Conservation (phyloP, 1,140 invertebrate genomes). For the Centruroides vittatus region DNA sequence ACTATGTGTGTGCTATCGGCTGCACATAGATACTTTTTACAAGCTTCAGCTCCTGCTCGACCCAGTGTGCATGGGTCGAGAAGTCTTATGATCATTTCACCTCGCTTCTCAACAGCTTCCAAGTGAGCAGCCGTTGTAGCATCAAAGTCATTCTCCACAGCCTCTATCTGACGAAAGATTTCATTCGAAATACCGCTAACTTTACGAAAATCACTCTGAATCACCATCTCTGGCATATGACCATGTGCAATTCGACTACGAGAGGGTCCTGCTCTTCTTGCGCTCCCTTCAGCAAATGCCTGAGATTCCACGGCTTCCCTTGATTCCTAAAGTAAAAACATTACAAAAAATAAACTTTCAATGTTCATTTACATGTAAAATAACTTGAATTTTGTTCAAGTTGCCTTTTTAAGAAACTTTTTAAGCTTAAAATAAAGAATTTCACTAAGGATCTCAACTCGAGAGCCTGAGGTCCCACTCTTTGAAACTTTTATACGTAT, state of each 20-base stretch:
- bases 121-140: conserved; percentile 65
- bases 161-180: conserved; percentile 91
- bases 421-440: background rate
- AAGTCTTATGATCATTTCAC: conserved; percentile 86
- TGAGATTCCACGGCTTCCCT: conserved; percentile 9
- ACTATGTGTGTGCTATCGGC: conserved; percentile 36
- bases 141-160: conserved; percentile 87
- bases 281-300: conserved; percentile 3
- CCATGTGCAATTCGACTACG: background rate
- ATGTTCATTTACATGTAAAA: conserved; percentile 2
- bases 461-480: no score
- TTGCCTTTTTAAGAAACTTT: background rate
- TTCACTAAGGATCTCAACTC: no score
- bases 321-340: conserved; percentile 1
- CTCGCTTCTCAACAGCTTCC: conserved; percentile 74
- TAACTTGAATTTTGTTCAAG: conserved; percentile 1
- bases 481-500: no score
- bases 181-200: conserved; percentile 87
- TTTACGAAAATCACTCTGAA: conserved; percentile 86
- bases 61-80: conserved; percentile 64
- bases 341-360: background rate
- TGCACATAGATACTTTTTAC: conserved; percentile 13
- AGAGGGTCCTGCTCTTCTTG: background rate
- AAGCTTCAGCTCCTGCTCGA: conserved; percentile 56
- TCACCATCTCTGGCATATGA: conserved; percentile 62